These are phyloP conservation scores for Pantherophis vulpinus DNA, from an alignment of 2,797 vertebrate genomes.

Conservation along the genomic window DNA sequence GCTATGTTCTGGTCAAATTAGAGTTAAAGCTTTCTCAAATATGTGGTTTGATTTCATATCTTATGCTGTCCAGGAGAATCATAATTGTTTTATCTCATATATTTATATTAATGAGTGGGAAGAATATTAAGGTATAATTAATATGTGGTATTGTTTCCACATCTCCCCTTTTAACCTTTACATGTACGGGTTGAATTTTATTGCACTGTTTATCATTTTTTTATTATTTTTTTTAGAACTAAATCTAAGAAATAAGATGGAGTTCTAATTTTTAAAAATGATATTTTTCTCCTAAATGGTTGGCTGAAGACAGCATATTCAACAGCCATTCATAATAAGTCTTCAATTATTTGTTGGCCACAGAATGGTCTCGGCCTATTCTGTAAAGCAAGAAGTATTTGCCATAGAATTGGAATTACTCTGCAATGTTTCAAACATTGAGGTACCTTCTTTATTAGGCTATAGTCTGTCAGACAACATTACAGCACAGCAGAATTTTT, in stretches of 20 bases:
- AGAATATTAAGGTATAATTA: background rate
- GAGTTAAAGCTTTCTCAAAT: background rate
- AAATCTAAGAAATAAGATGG: background rate
- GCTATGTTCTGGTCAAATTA: background rate
- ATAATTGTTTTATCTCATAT: background rate
- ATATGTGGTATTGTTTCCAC: background rate
- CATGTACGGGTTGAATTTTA: background rate
- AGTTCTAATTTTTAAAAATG: slow-evolving; percentile 11
- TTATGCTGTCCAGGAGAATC: background rate
- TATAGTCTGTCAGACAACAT: background rate
- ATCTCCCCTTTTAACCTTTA: background rate
- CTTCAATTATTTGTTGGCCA: background rate
- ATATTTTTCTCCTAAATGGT: slow-evolving; percentile 17
- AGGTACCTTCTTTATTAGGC: background rate
- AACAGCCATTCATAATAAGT: background rate
- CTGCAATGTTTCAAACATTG: background rate
- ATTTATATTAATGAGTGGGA: background rate
- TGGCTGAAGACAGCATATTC: background rate
- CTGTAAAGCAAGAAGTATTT: background rate
- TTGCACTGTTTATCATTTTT: background rate
- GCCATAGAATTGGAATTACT: background rate
- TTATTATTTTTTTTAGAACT: background rate
- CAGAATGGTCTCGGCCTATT: background rate
- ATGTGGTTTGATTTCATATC: background rate
- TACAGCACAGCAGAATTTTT: background rate